Evolutionary conservation across 1,140 invertebrate genomes (phyloP), one percentile per base, ranked within the genome.

Genomic region (Megalopta genalis): DNA sequence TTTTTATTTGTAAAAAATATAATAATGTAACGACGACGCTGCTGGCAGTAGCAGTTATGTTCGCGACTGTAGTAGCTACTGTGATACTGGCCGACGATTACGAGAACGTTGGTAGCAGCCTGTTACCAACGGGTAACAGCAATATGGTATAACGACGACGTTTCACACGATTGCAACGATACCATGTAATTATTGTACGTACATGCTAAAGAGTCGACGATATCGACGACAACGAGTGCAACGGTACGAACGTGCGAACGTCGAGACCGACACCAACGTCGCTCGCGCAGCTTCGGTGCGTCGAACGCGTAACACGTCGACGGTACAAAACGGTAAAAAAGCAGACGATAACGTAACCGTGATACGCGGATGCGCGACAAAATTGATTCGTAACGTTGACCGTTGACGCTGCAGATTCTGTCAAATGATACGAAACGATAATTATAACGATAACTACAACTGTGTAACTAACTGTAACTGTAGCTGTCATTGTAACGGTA

Each of bases 1-100:
- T 88, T 81, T 92, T 92, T 92, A 92, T 91, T 92, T 88, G 91
- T 92, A 91, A 92, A 92, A 92, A 92, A 92, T 92, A 92, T 92
- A 92, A 90, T 92, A 90, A 92, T 91, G 81, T 73, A 64, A 86
- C 64, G 60, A 71, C 52, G 68, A 72, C 46, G 54, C 32, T 78
- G 60, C 25, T 78, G 76, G 46, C 68, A 77, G 46, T 72, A 70
- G 60, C 59, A 32, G 79, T 81, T 76, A 81, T 74, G 75, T 80
- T 67, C 73, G 60, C 69, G 63, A 81, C 42, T 69, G 32, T 65
- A 54, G n/a, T 54, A 70, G n/a, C 54, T 27, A 27, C 54, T 46
- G 27, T 68, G 57, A 54, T 21, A 74, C 68, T 37, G 57, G 73
- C 65, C 25, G 57, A 66, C 65, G 63, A 62, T 42, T 46, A 76